Conservation (phyloP, 2,888 invertebrate species). For the Andrena haemorrhoa region DNA sequence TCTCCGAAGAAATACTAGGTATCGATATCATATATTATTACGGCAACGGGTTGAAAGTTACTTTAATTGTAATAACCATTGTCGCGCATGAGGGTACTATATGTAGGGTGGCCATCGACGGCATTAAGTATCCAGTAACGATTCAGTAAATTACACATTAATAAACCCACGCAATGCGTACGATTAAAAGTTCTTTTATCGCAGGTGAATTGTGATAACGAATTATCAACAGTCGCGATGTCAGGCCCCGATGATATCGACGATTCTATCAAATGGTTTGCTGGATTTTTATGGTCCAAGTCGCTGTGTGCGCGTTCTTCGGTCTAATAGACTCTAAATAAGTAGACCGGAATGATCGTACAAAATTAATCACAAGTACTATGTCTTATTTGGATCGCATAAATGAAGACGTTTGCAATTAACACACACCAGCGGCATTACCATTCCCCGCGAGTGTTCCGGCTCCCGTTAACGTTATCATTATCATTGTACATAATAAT, state of each 20-base stretch:
- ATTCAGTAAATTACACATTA: too few species aligned
- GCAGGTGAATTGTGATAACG: too few species aligned
- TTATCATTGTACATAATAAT: not conserved
- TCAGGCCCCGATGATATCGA: not conserved
- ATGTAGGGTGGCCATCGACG: too few species aligned
- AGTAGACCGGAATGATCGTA: not conserved
- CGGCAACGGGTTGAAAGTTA: too few species aligned
- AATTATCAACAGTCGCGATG: not conserved
- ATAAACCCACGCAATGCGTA: too few species aligned
- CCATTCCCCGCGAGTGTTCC: slow-evolving; percentile 56
- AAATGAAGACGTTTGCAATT: slow-evolving; percentile 66
- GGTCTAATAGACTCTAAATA: too few species aligned
- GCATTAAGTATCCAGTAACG: too few species aligned
- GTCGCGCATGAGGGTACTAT: too few species aligned
- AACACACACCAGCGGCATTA: slow-evolving; percentile 35
- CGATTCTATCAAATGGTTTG: not conserved
- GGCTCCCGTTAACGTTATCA: slow-evolving; percentile 41
- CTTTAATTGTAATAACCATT: too few species aligned
- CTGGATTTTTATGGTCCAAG: not conserved
- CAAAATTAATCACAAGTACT: slow-evolving; percentile 7
- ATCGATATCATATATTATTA: too few species aligned
- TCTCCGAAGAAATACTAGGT: too few species aligned
- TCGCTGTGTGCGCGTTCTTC: not conserved
- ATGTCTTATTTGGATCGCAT: slow-evolving; percentile 44
- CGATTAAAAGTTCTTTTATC: too few species aligned